These are phyloP conservation scores for Nasonia giraulti DNA, from an alignment of 1,140 invertebrate species.

Conservation along the genomic window DNA sequence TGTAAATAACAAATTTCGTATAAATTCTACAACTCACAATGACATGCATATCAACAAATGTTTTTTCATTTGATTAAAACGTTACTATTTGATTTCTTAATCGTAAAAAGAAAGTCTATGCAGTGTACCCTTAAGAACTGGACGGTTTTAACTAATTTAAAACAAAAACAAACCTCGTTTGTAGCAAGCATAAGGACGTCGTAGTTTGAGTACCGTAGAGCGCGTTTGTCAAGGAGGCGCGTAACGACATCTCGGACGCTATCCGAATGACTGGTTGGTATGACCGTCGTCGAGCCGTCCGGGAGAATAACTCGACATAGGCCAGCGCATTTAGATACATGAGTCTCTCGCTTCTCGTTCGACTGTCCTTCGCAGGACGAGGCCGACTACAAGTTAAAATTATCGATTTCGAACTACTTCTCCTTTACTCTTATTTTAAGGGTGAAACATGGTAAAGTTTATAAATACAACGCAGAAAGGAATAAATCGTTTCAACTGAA, in stretches of 20 bases:
- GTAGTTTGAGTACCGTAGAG: slow-evolving; percentile 84
- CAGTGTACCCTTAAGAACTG: slow-evolving; percentile 34
- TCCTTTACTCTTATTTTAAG: slow-evolving; percentile 28
- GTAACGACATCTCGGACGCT: slow-evolving; percentile 86
- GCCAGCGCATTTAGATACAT: slow-evolving; percentile 69
- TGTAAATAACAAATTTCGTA: too few relatives aligned
- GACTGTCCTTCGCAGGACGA: slow-evolving; percentile 72
- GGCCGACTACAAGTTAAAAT: slow-evolving; percentile 71
- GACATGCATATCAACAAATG: neutral
- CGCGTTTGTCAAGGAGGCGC: slow-evolving; percentile 88
- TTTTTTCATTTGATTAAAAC: neutral
- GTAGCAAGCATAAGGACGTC: slow-evolving; percentile 80
- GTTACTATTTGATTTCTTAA: too few relatives aligned
- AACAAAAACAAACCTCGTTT: slow-evolving; percentile 70
- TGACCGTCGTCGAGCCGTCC: slow-evolving; percentile 93
- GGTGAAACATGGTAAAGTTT: neutral
- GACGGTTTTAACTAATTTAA: slow-evolving; percentile 33
- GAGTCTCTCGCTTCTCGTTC: slow-evolving; percentile 71
- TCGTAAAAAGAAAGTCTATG: neutral
- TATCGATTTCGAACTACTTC: slow-evolving; percentile 45
- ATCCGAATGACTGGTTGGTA: slow-evolving; percentile 83
- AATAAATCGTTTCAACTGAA: neutral
- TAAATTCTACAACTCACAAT: neutral
- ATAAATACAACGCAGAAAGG: too few relatives aligned
- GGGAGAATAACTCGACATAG: slow-evolving; percentile 92